Evolutionary conservation across 2,888 invertebrate genomes (phyloP).

Genomic region (Nyleta sp.): DNA sequence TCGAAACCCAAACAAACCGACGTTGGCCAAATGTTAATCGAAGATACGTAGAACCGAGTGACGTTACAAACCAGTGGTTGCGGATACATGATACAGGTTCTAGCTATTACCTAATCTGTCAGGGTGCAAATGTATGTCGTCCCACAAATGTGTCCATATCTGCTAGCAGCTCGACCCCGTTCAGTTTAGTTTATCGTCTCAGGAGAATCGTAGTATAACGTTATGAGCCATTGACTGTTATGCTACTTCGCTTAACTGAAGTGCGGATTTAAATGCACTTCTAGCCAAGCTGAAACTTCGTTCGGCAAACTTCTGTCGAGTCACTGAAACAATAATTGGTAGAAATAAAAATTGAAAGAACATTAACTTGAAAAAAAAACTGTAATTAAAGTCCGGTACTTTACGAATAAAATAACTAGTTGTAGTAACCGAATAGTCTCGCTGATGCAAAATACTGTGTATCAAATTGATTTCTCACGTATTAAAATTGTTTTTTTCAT

Average conservation of each 20-base stretch:
- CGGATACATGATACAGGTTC: conserved; percentile 56
- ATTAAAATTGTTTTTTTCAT: too few species aligned
- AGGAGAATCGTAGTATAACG: conserved; percentile 68
- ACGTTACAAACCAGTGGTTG: conserved; percentile 22
- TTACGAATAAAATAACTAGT: too few species aligned
- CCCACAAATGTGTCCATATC: conserved; percentile 70
- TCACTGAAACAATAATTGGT: too few species aligned
- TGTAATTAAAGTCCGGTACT: too few species aligned
- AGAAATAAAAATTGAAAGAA: too few species aligned
- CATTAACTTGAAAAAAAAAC: too few species aligned
- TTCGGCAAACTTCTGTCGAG: too few species aligned
- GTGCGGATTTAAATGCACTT: neutral
- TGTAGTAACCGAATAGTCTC: too few species aligned
- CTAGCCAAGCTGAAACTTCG: too few species aligned
- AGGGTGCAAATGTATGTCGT: conserved; percentile 67
- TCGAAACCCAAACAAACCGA: conserved; percentile 25
- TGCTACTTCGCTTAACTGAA: neutral
- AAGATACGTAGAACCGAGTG: conserved; percentile 14
- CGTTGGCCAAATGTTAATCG: conserved; percentile 26
- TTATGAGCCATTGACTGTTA: conserved; percentile 67
- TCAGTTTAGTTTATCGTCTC: conserved; percentile 69
- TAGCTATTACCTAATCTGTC: conserved; percentile 70
- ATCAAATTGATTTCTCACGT: too few species aligned
- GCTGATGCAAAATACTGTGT: too few species aligned
- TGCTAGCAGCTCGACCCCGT: conserved; percentile 50